Evolutionary conservation across 1,140 invertebrate species (phyloP), one percentile per base, ranked within the genome.

Genomic region (Drosophila novamexicana): DNA sequence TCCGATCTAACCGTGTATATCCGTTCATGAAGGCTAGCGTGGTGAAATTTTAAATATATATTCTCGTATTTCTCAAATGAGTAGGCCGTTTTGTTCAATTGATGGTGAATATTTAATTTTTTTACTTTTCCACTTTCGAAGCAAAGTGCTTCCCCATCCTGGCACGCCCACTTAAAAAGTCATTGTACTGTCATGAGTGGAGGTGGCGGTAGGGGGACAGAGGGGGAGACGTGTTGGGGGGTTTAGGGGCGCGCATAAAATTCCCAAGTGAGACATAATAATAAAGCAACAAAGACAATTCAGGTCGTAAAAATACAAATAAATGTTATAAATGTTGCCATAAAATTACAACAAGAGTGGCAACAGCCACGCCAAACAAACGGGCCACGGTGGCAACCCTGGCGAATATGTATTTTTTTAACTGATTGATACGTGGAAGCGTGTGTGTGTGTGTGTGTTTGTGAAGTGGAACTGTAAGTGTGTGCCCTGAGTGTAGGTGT

Each of bases 241-340:
- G 12, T 42, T 42, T 42, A 45, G 29, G 63, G 63, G 58, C 45
- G 54, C 77, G 66, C 77, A 75, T 85, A 85, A 85, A 84, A 85
- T 71, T 49, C 72, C 76, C 65, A 79, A 88, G 83, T 86, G 83
- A 86, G 84, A 79, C 83, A 86, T 86, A 88, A 88, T 86, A 86
- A 86, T 86, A 88, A 86, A 86, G 83, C 83, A 86, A 77, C 79
- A 86, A 86, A 86, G 83, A 88, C 83, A 86, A 86, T 86, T 86
- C 77, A 74, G 76, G 47, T 86, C 83, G 84, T 86, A 86, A 86
- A 86, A 88, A 86, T 83, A 80, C 84, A 79, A 82, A 88, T 88
- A 86, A 88, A 88, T 88, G 83, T 83, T 86, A 86, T 86, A 86
- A 86, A 86, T 86, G 83, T 74, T 79, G 79, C 76, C 83, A 86